phyloP scores from a whole-genome alignment of 2,888 invertebrate genomes.

The Meghimatium bilineatum region DNA sequence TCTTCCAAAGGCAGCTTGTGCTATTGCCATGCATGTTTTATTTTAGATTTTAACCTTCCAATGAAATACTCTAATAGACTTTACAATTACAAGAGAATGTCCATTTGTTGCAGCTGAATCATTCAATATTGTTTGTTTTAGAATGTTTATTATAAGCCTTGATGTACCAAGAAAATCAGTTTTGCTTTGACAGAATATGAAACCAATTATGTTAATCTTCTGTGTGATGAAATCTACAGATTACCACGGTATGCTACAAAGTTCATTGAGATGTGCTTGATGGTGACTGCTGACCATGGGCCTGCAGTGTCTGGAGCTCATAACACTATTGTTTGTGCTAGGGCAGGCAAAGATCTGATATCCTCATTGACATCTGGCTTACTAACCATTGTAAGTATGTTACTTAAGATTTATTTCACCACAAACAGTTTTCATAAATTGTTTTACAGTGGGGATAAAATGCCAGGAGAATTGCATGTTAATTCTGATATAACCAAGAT shows the following conservation, averaged over 20 bases:
- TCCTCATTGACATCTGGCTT: slow-evolving; percentile 96
- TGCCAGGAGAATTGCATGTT: no score
- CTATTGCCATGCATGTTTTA: no score
- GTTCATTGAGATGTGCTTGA: slow-evolving; percentile 98
- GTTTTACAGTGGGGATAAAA: no score
- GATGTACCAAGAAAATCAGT: background rate
- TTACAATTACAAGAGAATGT: no score
- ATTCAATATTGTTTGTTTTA: no score
- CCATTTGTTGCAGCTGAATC: no score
- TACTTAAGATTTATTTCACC: background rate
- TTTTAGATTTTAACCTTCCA: no score
- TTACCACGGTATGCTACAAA: slow-evolving; percentile 95
- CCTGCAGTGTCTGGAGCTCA: slow-evolving; percentile 99
- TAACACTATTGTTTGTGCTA: slow-evolving; percentile 97
- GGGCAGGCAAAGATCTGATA: slow-evolving; percentile 97
- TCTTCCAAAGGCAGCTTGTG: no score
- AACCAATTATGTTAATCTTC: background rate
- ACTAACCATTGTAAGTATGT: slow-evolving; percentile 90
- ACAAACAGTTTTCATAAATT: no score
- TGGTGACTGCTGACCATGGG: slow-evolving; percentile 97
- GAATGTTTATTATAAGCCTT: no score
- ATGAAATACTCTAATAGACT: no score
- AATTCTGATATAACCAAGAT: no score
- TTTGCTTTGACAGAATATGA: background rate
- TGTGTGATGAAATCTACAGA: slow-evolving; percentile 78